phyloP scores from a whole-genome alignment of 2,113 vertebrate species.

The Microtus oregoni region DNA sequence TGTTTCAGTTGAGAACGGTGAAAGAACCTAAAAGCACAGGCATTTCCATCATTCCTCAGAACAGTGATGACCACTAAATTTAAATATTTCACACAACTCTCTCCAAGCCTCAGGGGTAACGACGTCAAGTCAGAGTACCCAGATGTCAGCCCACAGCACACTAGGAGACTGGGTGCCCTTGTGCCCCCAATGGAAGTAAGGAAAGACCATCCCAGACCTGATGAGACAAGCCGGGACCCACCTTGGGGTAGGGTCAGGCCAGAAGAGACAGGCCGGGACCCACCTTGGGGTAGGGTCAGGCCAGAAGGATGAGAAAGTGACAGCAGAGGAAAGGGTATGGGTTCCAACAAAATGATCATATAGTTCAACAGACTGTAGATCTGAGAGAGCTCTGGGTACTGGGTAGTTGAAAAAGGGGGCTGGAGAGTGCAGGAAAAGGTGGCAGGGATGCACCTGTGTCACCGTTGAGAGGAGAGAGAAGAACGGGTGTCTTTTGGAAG shows the following conservation, averaged over 20 bases:
- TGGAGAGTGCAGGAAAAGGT: accelerated
- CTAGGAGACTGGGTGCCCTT: neutral
- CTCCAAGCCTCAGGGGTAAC: neutral
- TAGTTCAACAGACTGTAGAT: neutral
- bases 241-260: neutral
- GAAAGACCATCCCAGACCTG: neutral
- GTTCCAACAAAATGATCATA: neutral
- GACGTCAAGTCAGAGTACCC: neutral
- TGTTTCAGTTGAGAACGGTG: neutral
- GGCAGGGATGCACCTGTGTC: neutral
- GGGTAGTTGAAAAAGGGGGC: neutral
- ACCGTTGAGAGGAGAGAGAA: neutral
- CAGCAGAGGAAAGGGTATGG: neutral
- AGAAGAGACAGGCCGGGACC: neutral
- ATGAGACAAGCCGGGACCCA: neutral
- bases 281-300: neutral
- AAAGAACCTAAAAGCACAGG: neutral
- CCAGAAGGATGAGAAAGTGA: neutral
- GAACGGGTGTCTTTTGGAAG: neutral
- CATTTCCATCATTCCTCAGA: neutral
- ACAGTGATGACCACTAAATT: neutral
- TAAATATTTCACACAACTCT: neutral
- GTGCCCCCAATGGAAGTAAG: neutral
- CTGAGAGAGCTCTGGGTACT: neutral
- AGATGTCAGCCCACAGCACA: neutral